A percentile compares a stretch with the other conserved stretches of the same genome.
Conservation (phyloP, 2,888 invertebrate species). For the Merodon equestris region DNA sequence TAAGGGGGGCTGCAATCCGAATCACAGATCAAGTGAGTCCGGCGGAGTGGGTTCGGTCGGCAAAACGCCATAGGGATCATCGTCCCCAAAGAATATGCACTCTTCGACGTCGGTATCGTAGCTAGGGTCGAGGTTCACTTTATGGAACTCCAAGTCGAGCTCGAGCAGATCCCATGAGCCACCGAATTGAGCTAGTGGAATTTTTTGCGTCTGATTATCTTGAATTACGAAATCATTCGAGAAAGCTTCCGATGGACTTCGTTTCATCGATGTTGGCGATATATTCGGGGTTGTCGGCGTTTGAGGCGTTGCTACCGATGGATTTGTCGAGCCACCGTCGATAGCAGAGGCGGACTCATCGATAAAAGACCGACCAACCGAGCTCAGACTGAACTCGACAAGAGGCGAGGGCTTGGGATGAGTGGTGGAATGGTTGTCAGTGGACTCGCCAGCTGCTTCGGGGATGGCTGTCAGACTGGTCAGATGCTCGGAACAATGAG, state of each 20-base stretch:
- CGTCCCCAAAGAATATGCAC: slow-evolving; percentile 82
- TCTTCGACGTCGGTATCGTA: slow-evolving; percentile 83
- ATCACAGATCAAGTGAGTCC: slow-evolving; percentile 79
- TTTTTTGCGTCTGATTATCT: slow-evolving; percentile 73
- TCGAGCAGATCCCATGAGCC: slow-evolving; percentile 84
- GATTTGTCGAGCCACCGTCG: slow-evolving; percentile 68
- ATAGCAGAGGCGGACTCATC: slow-evolving; percentile 73
- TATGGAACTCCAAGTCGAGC: slow-evolving; percentile 82
- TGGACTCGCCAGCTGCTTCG: slow-evolving; percentile 72
- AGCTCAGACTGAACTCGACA: slow-evolving; percentile 78
- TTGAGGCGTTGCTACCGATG: slow-evolving; percentile 81
- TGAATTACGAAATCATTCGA: slow-evolving; percentile 82
- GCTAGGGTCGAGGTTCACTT: slow-evolving; percentile 82
- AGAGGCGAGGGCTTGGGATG: slow-evolving; percentile 71
- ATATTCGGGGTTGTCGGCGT: slow-evolving; percentile 84
- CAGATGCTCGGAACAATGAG: slow-evolving; percentile 73
- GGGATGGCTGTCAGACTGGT: slow-evolving; percentile 77
- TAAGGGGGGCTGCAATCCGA: slow-evolving; percentile 71
- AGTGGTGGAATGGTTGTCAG: slow-evolving; percentile 25
- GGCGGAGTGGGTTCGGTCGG: slow-evolving; percentile 83
- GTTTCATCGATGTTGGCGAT: slow-evolving; percentile 78
- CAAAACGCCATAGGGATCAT: slow-evolving; percentile 81
- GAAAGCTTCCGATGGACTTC: slow-evolving; percentile 81
- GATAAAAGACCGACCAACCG: slow-evolving; percentile 78
- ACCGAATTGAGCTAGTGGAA: slow-evolving; percentile 78